Percentiles rank a stretch among this genome's conserved stretches.
phyloP scores from a whole-genome alignment of 2,797 vertebrate genomes.

The Aulostomus chinensis region DNA sequence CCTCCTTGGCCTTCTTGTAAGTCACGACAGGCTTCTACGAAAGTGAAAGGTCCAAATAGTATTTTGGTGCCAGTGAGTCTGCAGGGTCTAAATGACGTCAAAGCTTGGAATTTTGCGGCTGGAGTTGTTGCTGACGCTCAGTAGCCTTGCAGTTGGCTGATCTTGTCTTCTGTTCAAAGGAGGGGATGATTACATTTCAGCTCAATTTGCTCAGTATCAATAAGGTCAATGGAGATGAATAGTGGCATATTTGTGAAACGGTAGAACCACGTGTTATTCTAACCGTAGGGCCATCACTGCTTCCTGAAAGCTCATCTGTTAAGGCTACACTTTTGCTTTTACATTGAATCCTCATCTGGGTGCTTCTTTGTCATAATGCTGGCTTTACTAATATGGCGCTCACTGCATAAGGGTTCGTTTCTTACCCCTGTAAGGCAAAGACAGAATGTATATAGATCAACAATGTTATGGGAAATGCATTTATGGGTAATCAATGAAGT shows the following conservation, averaged over 20 bases:
- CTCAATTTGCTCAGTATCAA: constrained; percentile 53
- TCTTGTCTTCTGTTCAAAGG: constrained; percentile 42
- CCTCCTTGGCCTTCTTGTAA: constrained; percentile 71
- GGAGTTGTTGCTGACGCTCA: constrained; percentile 50
- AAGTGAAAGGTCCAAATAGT: constrained; percentile 61
- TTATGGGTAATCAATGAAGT: constrained; percentile 56
- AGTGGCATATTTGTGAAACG: constrained; percentile 42
- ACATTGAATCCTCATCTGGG: too few species aligned
- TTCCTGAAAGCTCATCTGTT: constrained; percentile 37
- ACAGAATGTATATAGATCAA: constrained; percentile 46
- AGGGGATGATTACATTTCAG: constrained; percentile 60
- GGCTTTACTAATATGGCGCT: constrained; percentile 20
- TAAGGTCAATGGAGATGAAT: constrained; percentile 62
- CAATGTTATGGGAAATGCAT: constrained; percentile 66
- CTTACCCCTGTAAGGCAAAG: constrained; percentile 2
- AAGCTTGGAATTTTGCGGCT: constrained; percentile 48
- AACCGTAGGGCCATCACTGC: constrained; percentile 16
- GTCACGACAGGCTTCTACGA: constrained; percentile 63
- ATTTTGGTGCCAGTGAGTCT: constrained; percentile 72
- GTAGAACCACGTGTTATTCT: constrained; percentile 24
- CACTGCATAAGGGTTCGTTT: constrained; percentile 9
- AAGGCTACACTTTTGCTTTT: constrained; percentile 1
- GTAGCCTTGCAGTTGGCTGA: constrained; percentile 36
- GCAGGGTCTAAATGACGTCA: constrained; percentile 59
- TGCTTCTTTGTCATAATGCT: constrained; percentile 37